Evolutionary conservation across 2,797 vertebrate genomes (phyloP).

Genomic region (Hemitrygon akajei): DNA sequence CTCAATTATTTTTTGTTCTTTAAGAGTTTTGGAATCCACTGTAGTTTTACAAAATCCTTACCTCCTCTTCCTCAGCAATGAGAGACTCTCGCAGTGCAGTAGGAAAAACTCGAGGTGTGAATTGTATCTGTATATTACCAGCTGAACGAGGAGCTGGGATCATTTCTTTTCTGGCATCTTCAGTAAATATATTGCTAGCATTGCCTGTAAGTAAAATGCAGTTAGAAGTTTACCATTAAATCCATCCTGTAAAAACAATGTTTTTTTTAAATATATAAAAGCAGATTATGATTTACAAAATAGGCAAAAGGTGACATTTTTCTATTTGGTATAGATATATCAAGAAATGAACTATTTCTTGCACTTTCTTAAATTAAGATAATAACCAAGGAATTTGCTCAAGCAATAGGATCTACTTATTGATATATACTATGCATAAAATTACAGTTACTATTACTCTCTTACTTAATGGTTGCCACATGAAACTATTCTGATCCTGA

Average conservation of each 20-base stretch:
- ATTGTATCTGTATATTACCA: constrained; percentile 70
- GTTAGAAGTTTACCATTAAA: constrained; percentile 11
- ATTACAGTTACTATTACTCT: not conserved
- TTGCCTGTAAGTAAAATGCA: constrained; percentile 17
- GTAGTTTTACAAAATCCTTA: constrained; percentile 44
- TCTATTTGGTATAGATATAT: not conserved
- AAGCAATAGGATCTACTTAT: not conserved
- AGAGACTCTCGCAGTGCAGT: constrained; percentile 82
- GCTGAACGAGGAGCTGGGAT: constrained; percentile 64
- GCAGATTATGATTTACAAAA: not conserved
- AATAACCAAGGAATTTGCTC: not conserved
- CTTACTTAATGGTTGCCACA: not conserved
- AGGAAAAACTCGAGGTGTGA: constrained; percentile 81
- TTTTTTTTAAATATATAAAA: not conserved
- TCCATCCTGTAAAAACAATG: not conserved
- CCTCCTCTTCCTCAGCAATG: constrained; percentile 81
- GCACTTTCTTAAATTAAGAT: not conserved
- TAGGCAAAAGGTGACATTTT: not conserved
- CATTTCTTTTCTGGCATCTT: constrained; percentile 49
- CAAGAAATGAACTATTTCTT: not conserved
- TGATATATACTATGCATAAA: not conserved
- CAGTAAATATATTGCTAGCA: constrained; percentile 53
- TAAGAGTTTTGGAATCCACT: too few relatives aligned
- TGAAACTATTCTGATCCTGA: not conserved
- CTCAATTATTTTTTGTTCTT: too few relatives aligned